Base-by-base conservation (phyloP, 2,113 vertebrate genomes). In the Antechinus flavipes region DNA sequence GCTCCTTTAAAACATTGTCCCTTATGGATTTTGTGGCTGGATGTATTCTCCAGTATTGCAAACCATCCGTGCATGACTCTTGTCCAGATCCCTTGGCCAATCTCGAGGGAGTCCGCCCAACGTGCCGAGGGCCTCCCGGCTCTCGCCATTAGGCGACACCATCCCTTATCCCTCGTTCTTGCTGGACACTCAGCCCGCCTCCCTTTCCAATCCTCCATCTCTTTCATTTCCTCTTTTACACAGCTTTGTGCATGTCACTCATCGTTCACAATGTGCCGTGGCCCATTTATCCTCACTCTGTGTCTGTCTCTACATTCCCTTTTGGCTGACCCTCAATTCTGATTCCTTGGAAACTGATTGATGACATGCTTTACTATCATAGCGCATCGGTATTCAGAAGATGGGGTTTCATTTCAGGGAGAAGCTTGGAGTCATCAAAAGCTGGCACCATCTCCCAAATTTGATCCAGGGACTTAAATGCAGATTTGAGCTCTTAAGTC, bases 1-100 rank as follows among this genome's bases (percentile, higher is more conserved):
- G 92, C 92, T 91, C 56, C 47, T 91, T 91, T 93, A 89, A 23
- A 95, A 84, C 95, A 94, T 91, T 68, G 53, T 91, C 96, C 96
- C 96, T 95, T 93, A 42, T 42, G n/a, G 68, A 84, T 84, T n/a
- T 23, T 42, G n/a, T 42, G 68, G 68, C 19, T 84, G 19, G 68
- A 84, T 84, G n/a, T 22, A 42, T 42, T 84, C 16, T 23, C 68
- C n/a, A 42, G n/a, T 42, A 23, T 84, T 0, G 16, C 68, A 22
- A 84, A 84, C 56, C 56, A 58, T 58, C 56, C 56, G 11, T 42
- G 68, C 68, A 84, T 42, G n/a, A 42, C 68, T 68, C 61, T 68
- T 68, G 61, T 76, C 61, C 35, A 5, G 61, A 35, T 16, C 35
- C 61, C 61, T 84, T 6, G 7, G 35, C 68, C 68, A 42, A 84